Evolutionary conservation across 1,140 invertebrate species (phyloP).

Genomic region (Drosophila ficusphila): DNA sequence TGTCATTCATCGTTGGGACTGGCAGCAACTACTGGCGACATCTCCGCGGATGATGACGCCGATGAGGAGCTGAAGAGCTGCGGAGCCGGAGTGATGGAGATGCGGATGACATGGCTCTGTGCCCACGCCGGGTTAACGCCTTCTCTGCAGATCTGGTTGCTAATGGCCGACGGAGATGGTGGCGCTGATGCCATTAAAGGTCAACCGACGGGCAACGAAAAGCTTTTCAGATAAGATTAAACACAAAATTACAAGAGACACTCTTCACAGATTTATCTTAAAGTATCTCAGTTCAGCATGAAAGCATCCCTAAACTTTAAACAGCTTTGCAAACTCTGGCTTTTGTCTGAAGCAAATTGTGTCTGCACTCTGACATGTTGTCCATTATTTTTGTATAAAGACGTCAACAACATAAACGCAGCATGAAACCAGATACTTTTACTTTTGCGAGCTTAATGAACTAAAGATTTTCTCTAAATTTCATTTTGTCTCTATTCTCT

Average conservation of each 20-base stretch:
- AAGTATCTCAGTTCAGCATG: neutral
- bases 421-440: neutral
- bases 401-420: too few relatives aligned
- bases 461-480: neutral
- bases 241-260: neutral
- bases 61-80: conserved; percentile 13
- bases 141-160: conserved; percentile 10
- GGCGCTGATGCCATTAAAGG: conserved; percentile 49
- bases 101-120: conserved; percentile 29
- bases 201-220: conserved; percentile 29
- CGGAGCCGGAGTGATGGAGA: conserved; percentile 10
- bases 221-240: conserved; percentile 6
- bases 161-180: conserved; percentile 11
- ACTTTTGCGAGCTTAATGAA: neutral
- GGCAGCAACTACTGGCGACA: conserved; percentile 32
- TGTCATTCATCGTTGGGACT: conserved; percentile 62
- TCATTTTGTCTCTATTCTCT: neutral
- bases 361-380: too few relatives aligned
- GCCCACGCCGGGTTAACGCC: conserved; percentile 59
- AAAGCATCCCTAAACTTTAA: too few relatives aligned
- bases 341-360: too few relatives aligned
- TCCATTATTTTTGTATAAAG: too few relatives aligned
- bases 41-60: conserved; percentile 27
- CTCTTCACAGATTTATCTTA: neutral
- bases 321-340: too few relatives aligned